phyloP scores from a whole-genome alignment of 2,113 vertebrate species.

The Cryptomyrus ogoouensis region DNA sequence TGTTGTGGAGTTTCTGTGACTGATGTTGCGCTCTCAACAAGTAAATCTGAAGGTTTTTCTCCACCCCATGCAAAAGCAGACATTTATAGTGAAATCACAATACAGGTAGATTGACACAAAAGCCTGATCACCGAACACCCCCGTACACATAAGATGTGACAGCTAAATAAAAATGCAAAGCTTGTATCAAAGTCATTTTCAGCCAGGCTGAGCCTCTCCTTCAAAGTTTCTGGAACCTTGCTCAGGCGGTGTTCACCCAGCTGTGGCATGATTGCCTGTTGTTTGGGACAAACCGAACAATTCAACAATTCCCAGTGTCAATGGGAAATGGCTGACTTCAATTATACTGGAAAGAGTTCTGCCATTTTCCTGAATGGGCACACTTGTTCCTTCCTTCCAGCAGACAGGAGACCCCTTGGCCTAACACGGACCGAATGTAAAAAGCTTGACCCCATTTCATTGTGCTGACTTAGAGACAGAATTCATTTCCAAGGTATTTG shows the following conservation, averaged over 20 bases:
- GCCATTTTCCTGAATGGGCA: background rate
- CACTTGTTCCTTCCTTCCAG: conserved; percentile 3
- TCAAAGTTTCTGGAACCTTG: background rate
- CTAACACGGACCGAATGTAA: conserved; percentile 17
- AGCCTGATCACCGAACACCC: background rate
- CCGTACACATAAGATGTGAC: background rate
- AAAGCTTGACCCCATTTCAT: conserved; percentile 25
- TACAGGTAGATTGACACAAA: background rate
- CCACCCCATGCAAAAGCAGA: background rate
- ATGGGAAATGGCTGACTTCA: conserved; percentile 14
- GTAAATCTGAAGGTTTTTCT: background rate
- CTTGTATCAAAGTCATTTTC: background rate
- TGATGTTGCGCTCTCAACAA: background rate
- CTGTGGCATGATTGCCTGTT: conserved; percentile 16
- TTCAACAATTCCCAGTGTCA: conserved; percentile 20
- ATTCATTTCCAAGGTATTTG: conserved; percentile 21
- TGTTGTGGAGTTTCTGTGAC: background rate
- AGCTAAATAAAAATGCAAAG: background rate
- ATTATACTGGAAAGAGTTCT: background rate
- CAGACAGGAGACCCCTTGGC: conserved; percentile 12
- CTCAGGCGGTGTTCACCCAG: conserved; percentile 17
- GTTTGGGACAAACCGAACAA: conserved; percentile 19
- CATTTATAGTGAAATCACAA: background rate
- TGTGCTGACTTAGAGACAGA: conserved; percentile 22
- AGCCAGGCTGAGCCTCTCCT: background rate